phyloP scores from a whole-genome alignment of 1,140 invertebrate genomes.

The Drosophila auraria region DNA sequence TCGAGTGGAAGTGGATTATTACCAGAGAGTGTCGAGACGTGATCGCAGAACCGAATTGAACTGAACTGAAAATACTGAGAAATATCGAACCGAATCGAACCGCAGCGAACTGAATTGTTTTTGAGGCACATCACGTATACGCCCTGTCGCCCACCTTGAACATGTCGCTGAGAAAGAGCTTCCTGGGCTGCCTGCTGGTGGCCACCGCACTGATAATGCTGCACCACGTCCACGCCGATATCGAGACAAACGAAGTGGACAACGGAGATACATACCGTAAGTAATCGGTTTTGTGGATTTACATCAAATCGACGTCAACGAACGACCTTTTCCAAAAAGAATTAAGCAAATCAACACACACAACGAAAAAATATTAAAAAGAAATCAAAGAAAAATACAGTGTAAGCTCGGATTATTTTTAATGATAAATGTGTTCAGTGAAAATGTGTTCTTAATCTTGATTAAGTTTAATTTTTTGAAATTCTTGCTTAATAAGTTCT shows the following conservation, averaged over 20 bases:
- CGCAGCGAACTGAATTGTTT: neutral
- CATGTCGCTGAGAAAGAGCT: conserved; percentile 53
- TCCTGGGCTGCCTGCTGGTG: conserved; percentile 62
- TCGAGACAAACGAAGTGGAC: conserved; percentile 72
- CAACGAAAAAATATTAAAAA: too few species aligned
- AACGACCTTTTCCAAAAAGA: neutral
- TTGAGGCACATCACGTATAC: conserved; percentile 33
- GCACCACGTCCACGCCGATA: conserved; percentile 51
- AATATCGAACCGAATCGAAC: conserved; percentile 6
- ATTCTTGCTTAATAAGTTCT: neutral
- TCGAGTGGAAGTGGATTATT: conserved; percentile 65
- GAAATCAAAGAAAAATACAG: too few species aligned
- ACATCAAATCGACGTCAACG: neutral
- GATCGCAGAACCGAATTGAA: conserved; percentile 1
- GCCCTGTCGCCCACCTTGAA: conserved; percentile 21
- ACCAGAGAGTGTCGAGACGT: conserved; percentile 20
- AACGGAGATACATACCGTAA: conserved; percentile 59
- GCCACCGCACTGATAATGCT: conserved; percentile 43
- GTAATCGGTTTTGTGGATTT: conserved; percentile 24
- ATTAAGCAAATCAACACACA: neutral
- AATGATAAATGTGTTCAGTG: neutral
- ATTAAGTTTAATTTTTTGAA: neutral
- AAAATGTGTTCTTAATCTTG: too few species aligned
- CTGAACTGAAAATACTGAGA: conserved; percentile 6
- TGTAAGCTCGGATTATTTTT: neutral